phyloP scores from a whole-genome alignment of 2,797 vertebrate genomes.

The Oreortyx pictus region DNA sequence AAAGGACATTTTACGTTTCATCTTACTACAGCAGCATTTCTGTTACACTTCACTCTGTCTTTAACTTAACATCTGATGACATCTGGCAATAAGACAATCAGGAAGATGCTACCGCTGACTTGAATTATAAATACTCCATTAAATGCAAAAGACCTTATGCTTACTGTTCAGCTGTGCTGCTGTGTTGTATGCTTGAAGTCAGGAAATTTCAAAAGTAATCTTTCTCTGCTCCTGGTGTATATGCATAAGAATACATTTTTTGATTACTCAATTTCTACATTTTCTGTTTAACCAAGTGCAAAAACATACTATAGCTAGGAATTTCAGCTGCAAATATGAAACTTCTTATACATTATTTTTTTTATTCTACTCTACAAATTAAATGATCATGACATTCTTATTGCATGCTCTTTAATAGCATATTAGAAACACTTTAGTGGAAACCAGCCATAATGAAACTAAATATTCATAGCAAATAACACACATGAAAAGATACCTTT shows the following conservation, averaged over 20 bases:
- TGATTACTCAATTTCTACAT: background rate
- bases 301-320: background rate
- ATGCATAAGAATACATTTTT: background rate
- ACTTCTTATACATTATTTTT: background rate
- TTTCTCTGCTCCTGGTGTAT: slow-evolving; percentile 21
- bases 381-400: background rate
- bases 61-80: slow-evolving; percentile 55
- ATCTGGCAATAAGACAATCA: slow-evolving; percentile 61
- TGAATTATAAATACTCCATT: slow-evolving; percentile 53
- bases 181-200: background rate
- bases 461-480: background rate
- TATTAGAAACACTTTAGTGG: background rate
- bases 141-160: background rate
- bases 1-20: background rate
- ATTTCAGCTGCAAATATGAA: background rate
- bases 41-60: slow-evolving; percentile 40
- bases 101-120: background rate
- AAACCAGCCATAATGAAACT: background rate
- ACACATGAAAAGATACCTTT: background rate
- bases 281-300: background rate
- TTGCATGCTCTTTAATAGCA: background rate
- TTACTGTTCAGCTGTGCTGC: background rate
- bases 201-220: background rate
- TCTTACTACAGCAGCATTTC: background rate
- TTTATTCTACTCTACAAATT: background rate